phyloP scores from a whole-genome alignment of 2,888 invertebrate species.

The Amphipoea oculea region DNA sequence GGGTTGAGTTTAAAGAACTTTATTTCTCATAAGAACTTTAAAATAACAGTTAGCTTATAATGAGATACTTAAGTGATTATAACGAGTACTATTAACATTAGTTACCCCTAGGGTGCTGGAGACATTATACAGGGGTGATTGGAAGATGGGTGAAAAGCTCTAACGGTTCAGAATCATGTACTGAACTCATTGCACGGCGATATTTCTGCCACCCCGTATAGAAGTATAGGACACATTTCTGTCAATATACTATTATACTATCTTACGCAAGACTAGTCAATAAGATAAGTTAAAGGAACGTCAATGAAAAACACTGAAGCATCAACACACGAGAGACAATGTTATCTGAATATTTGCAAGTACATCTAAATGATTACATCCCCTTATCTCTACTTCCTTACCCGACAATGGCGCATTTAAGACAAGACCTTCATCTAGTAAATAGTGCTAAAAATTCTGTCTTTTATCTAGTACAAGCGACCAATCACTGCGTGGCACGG shows the following conservation, averaged over 20 bases:
- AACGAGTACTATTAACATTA: no score
- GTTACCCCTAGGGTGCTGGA: no score
- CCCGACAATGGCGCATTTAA: background rate
- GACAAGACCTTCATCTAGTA: background rate
- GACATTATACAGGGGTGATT: no score
- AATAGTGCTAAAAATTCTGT: background rate
- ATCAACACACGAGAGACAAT: conserved; percentile 1
- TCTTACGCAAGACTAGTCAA: background rate
- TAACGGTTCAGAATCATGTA: no score
- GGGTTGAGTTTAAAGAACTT: no score
- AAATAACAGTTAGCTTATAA: no score
- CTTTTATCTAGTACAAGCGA: background rate
- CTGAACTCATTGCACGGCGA: no score
- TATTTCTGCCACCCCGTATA: no score
- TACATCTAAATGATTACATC: background rate
- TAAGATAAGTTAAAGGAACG: background rate
- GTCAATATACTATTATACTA: background rate
- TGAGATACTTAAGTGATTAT: no score
- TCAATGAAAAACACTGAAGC: conserved; percentile 9
- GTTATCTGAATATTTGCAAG: conserved; percentile 12
- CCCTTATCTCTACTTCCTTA: conserved; percentile 10
- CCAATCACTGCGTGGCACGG: background rate
- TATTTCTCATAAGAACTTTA: no score
- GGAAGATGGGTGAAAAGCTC: no score
- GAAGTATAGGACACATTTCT: background rate